Evolutionary conservation across 2,888 invertebrate species (phyloP), one percentile per base, ranked within the genome.

Genomic region (Hipparchia sbordonii): DNA sequence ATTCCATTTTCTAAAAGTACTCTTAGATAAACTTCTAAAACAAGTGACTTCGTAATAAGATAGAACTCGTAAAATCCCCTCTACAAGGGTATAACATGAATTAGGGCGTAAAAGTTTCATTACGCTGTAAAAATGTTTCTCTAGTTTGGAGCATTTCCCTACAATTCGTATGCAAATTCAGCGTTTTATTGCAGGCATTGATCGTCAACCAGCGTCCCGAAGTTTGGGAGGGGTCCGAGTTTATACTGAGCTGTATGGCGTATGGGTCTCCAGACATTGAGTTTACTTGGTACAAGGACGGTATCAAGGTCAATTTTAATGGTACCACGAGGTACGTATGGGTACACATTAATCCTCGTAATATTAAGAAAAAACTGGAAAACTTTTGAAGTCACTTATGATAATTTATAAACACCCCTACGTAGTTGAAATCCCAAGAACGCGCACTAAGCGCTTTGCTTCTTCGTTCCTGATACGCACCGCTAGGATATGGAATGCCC

Each of bases 231-330:
- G 96, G 96, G 5, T 96, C 96, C 68, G 96, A 97, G 87, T 96
- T 97, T 82, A 95, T 96, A 80, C 91, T 97, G 77, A 96, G 96
- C 69, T 97, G 97, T 83, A 94, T 96, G 78, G 97, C 97, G 39
- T 95, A 96, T 83, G 97, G 97, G 69, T 97, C 97, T 62, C 95
- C 96, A 0, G 94, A 95, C 77, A 96, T 97, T 83, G 94, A 93
- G 71, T 97, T 97, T 85, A 95, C 95, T 51, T 97, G 97, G 97
- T 97, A 96, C 92, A 97, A 97, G 87, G 97, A 97, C 82, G 96
- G 96, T 6, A 94, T 96, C 77, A 94, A 95, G 79, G 95, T 97
- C 75, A 97, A 97, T 87, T 95, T 96, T 80, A 96, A 96, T 75
- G 95, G 95, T 79, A 95, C 96, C 13, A 96, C 95, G 67, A 96